These are phyloP conservation scores for Lithophane ornitopus DNA, from an alignment of 2,888 invertebrate genomes.

Conservation along the genomic window DNA sequence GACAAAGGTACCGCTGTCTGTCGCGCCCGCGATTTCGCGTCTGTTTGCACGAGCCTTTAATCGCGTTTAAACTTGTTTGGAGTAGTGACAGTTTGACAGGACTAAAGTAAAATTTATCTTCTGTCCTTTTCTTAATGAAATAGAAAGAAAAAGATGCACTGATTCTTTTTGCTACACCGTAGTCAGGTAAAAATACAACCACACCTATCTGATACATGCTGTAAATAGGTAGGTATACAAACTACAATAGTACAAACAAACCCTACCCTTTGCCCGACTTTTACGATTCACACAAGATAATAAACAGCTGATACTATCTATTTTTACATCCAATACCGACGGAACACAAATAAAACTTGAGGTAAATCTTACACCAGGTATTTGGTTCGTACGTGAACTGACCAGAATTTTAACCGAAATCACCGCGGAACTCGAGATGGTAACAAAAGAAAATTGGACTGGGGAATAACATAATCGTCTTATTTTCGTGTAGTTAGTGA, in stretches of 20 bases:
- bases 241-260: not conserved
- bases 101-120: no score
- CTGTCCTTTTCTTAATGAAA: no score
- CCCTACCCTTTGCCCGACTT: not conserved
- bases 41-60: no score
- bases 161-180: no score
- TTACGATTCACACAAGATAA: slow-evolving; percentile 17
- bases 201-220: not conserved
- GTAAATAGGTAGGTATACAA: not conserved
- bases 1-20: no score
- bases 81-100: no score
- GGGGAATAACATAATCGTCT: not conserved
- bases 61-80: no score
- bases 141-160: no score
- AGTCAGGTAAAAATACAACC: no score
- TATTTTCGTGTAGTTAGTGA: no score
- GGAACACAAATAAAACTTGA: not conserved
- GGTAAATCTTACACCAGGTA: not conserved
- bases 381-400: not conserved
- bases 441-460: not conserved
- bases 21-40: no score
- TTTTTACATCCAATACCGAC: slow-evolving; percentile 15
- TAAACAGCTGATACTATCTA: slow-evolving; percentile 18
- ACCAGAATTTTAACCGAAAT: not conserved
- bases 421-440: not conserved